Base-by-base conservation (phyloP, 2,888 invertebrate genomes). In the Lacanobia wlatinum region DNA sequence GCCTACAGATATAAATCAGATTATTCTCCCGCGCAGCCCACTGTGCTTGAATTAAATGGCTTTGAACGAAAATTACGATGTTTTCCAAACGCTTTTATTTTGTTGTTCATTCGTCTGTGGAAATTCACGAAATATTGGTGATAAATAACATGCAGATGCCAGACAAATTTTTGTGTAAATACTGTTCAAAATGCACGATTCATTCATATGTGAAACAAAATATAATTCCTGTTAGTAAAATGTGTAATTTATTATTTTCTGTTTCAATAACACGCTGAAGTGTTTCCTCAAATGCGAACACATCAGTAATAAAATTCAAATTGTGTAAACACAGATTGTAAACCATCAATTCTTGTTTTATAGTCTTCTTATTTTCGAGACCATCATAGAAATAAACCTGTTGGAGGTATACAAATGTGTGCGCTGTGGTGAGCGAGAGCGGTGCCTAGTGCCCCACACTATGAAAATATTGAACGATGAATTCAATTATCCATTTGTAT, bases 1-100 rank as follows among this genome's bases (percentile, higher is more conserved):
- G 88, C 87, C 86, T 86, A 84, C 82, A 90, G 90, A 91, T 92
- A 93, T 93, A 94, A 94, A 94, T 94, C 93, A 91, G 94, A 93
- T 94, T 93, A 93, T 89, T 87, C 90, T 88, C 86, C 84, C 87
- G 87, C 87, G 87, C 87, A 83, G 87, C 89, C 86, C 88, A 86
- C 90, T 88, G 88, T 85, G 89, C 90, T 89, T 90, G 92, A 93
- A 93, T 92, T 91, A 91, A 92, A 93, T 90, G 90, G 91, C 90
- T 92, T 88, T 90, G 90, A 90, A 91, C 88, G 88, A 90, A 92
- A 91, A 93, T 92, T 92, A 93, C 91, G 90, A 90, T 92, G 92
- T 90, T 93, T 90, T 91, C 87, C 85, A 84, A 90, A 86, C 79
- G 76, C 77, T 87, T 87, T 84, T 88, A 86, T 87, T 87, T 88